Percentiles rank a stretch among this genome's conserved stretches.
Evolutionary conservation across 2,888 invertebrate species (phyloP).

Genomic region (Parthenolecanium corni): DNA sequence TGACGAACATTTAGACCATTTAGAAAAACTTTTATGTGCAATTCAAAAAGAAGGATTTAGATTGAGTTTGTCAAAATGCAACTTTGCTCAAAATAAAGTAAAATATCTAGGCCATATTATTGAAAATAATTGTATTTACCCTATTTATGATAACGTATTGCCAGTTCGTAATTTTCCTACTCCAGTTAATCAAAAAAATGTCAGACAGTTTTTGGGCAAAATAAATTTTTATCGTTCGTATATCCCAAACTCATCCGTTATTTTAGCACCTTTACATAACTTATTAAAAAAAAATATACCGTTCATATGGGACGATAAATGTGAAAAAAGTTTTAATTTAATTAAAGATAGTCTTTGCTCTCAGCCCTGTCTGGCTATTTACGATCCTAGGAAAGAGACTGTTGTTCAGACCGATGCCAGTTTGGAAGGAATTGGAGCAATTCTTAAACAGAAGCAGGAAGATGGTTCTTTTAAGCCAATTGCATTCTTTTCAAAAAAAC

Average conservation of each 20-base stretch:
- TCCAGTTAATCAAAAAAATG: conserved; percentile 18
- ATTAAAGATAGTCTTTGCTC: conserved; percentile 26
- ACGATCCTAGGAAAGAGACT: conserved; percentile 31
- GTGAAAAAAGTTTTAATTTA: conserved; percentile 29
- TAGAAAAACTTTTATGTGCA: conserved; percentile 31
- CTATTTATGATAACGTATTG: conserved; percentile 19
- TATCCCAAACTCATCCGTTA: conserved; percentile 12
- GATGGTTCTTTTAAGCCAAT: conserved; percentile 31
- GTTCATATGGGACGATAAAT: conserved; percentile 31
- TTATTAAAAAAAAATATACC: conserved; percentile 29
- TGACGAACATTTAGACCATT: conserved; percentile 32
- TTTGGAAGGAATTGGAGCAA: conserved; percentile 33
- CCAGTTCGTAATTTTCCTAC: conserved; percentile 18
- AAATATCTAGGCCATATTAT: conserved; percentile 25
- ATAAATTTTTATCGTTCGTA: conserved; percentile 29
- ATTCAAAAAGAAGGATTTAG: conserved; percentile 28
- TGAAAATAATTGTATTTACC: conserved; percentile 15
- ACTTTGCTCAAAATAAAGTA: conserved; percentile 6
- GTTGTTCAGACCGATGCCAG: conserved; percentile 32
- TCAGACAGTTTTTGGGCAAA: conserved; percentile 28
- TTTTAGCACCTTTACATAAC: conserved; percentile 18
- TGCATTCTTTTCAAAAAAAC: conserved; percentile 34
- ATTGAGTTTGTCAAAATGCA: conserved; percentile 21
- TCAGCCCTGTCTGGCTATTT: conserved; percentile 30
- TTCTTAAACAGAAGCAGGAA: conserved; percentile 33